Conservation (phyloP, 2,888 invertebrate species). For the Hemithea aestivaria region DNA sequence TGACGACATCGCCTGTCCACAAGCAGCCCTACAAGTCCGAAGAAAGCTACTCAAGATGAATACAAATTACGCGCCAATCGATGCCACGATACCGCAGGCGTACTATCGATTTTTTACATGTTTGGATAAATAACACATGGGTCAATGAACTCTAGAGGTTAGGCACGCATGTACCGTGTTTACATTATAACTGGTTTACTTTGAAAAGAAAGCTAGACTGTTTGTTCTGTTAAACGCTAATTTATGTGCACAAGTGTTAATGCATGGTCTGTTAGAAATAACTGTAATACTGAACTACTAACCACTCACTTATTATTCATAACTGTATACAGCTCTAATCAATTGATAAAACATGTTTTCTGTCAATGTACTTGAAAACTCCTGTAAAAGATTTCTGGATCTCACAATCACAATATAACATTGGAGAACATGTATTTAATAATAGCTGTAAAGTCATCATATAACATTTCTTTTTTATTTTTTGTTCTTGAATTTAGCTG, state of each 20-base stretch:
- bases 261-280: background rate
- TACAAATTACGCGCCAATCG: conserved; percentile 14
- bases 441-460: too few species aligned
- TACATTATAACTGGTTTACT: conserved; percentile 31
- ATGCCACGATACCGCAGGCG: conserved; percentile 14
- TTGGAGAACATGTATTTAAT: too few species aligned
- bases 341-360: too few species aligned
- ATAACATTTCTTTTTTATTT: too few species aligned
- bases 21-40: conserved; percentile 6
- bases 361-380: too few species aligned
- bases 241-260: background rate
- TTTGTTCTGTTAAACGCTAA: conserved; percentile 14
- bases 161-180: conserved; percentile 39
- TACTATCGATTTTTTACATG: conserved; percentile 24
- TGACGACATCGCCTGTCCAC: conserved; percentile 53
- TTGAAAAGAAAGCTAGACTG: conserved; percentile 19
- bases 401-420: too few species aligned
- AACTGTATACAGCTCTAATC: background rate
- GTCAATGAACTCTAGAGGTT: conserved; percentile 65
- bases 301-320: background rate
- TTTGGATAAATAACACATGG: conserved; percentile 46
- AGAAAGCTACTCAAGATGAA: conserved; percentile 5
- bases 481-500: too few species aligned
- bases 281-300: background rate
- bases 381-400: too few species aligned